Percentiles rank a stretch among this genome's conserved stretches.
phyloP scores from a whole-genome alignment of 2,797 vertebrate species.

The Columba guinea region DNA sequence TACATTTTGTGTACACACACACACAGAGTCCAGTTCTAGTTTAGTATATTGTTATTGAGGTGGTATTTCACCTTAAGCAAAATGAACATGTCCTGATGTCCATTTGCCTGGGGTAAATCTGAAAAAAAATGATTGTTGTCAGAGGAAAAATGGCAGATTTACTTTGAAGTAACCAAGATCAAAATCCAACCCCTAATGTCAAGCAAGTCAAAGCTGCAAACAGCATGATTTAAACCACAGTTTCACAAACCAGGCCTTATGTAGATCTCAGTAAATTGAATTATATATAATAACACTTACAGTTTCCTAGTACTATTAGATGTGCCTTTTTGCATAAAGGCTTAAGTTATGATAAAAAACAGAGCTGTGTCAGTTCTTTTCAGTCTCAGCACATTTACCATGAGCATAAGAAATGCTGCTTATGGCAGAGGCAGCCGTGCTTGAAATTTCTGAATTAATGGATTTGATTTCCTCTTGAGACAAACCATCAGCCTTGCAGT shows the following conservation, averaged over 20 bases:
- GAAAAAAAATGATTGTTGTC: not conserved
- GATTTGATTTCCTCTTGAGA: slow-evolving; percentile 85
- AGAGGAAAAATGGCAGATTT: slow-evolving; percentile 22
- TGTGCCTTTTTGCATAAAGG: slow-evolving; percentile 80
- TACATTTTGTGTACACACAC: not conserved
- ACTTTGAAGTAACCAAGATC: not conserved
- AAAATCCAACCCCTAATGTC: slow-evolving; percentile 46
- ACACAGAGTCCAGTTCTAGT: not conserved
- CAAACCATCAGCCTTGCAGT: slow-evolving; percentile 83
- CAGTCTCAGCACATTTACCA: slow-evolving; percentile 78
- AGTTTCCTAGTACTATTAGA: slow-evolving; percentile 77
- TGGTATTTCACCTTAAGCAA: slow-evolving; percentile 21
- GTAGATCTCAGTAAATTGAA: slow-evolving; percentile 73
- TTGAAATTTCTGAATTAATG: slow-evolving; percentile 88
- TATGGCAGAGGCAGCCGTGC: slow-evolving; percentile 80
- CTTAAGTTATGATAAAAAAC: slow-evolving; percentile 79
- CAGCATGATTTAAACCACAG: slow-evolving; percentile 61
- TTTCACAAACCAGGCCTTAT: slow-evolving; percentile 54
- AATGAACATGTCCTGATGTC: not conserved
- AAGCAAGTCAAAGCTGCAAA: slow-evolving; percentile 44
- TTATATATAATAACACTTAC: slow-evolving; percentile 77
- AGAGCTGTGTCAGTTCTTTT: slow-evolving; percentile 77
- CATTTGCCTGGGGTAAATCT: not conserved
- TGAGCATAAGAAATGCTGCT: slow-evolving; percentile 85
- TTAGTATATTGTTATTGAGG: not conserved